Percentiles rank a stretch among this genome's conserved stretches.
phyloP scores from a whole-genome alignment of 2,113 vertebrate genomes.

The Protomyctophum bolini region DNA sequence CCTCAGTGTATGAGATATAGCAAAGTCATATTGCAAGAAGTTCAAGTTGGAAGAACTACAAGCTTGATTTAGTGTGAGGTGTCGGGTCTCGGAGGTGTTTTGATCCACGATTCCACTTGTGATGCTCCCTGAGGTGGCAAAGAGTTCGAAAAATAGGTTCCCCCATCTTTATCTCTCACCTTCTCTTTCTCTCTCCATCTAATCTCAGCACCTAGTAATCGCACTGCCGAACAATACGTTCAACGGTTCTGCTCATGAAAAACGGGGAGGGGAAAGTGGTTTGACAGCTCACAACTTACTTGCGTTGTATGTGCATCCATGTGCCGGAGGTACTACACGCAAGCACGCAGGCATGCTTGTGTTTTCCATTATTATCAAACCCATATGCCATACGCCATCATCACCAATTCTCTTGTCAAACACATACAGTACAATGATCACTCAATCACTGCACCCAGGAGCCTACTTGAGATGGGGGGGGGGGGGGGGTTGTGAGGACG shows the following conservation, averaged over 20 bases:
- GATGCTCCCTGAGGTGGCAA: conserved; percentile 45
- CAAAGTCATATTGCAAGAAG: conserved; percentile 24
- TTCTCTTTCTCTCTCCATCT: conserved; percentile 25
- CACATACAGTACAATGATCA: not conserved
- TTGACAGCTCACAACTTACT: conserved; percentile 62
- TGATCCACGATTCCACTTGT: conserved; percentile 40
- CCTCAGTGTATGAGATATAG: conserved; percentile 17
- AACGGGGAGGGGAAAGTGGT: conserved; percentile 55
- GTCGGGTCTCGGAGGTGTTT: conserved; percentile 29
- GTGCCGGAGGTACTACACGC: conserved; percentile 26
- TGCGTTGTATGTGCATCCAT: conserved; percentile 15
- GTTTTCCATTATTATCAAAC: not conserved
- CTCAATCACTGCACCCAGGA: not conserved
- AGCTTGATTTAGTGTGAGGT: conserved; percentile 45
- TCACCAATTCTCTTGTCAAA: conserved; percentile 35
- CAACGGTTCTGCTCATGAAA: conserved; percentile 58
- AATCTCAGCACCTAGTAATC: conserved; percentile 64
- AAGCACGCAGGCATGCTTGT: not conserved
- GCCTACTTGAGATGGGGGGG: conserved; percentile 20
- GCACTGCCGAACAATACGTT: conserved; percentile 47
- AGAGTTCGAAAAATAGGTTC: conserved; percentile 48
- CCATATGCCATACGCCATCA: not conserved
- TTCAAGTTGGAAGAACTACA: conserved; percentile 24
- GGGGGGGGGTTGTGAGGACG: conserved; percentile 17
- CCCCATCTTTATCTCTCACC: conserved; percentile 10